Evolutionary conservation across 2,888 invertebrate species (phyloP), one percentile per base, ranked within the genome.

Genomic region (Epistrophella euchroma): DNA sequence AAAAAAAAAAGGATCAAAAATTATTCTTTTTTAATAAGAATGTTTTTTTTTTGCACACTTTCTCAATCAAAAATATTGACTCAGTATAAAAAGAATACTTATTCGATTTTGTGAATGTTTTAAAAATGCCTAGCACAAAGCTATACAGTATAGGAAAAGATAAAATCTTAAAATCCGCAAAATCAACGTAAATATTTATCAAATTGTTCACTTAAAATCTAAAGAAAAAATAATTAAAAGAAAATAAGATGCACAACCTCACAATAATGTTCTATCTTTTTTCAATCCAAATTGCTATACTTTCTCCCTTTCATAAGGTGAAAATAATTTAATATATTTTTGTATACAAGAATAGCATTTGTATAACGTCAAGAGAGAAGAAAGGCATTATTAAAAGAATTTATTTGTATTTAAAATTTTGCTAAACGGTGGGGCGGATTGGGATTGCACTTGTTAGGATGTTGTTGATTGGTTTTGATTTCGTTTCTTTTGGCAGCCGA

Each of bases 191-290:
- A 72, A 72, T 72, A 35, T 77, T 76, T 58, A 72, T 72, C 70
- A 77, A 64, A 60, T 55, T 66, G 66, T 83, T n/a, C 22, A 25
- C 37, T 64, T 5, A 50, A 74, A 55, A 32, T 37, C 47, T 52
- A 22, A 35, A 56, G 72, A 71, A 82, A 60, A 66, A 45, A 47
- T 11, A 28, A 22, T 43, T n/a, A 60, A 25, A 45, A 11, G 3
- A 64, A 43, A 64, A 25, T 19, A 43, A 64, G 70, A 77, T 83
- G 74, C 77, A 68, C 77, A 50, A 58, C 78, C 82, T 73, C 78
- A 78, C 19, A 71, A 50, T 50, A 5, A 11, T 47, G 13, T 19
- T 19, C 50, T 5, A 17, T 47, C 40, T 60, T 35, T 72, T 58
- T 58, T 60, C 4, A 4, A 11, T 47, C 4, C 5, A 68, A 80